Percentiles rank a stretch among this genome's conserved stretches.
These are phyloP conservation scores for Trachemys scripta DNA, from an alignment of 2,113 vertebrate genomes.

Conservation along the genomic window DNA sequence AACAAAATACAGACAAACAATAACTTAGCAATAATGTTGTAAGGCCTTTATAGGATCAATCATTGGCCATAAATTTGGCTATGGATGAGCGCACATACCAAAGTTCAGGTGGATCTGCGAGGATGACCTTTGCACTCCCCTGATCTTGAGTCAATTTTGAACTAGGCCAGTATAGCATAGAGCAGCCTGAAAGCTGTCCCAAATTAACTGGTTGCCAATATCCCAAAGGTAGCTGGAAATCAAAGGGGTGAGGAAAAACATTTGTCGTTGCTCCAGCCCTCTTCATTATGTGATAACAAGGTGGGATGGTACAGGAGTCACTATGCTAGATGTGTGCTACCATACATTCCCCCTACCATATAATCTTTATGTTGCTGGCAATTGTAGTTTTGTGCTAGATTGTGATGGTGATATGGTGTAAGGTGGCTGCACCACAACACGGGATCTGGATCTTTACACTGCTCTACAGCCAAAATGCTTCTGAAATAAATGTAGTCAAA, in stretches of 20 bases:
- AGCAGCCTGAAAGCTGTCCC: neutral
- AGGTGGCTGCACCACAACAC: neutral
- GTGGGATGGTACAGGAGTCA: neutral
- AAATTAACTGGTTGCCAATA: neutral
- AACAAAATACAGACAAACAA: neutral
- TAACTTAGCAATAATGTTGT: neutral
- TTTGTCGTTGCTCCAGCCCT: accelerated
- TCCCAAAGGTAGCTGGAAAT: neutral
- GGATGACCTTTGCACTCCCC: neutral
- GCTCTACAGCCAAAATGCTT: no score
- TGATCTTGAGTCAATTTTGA: neutral
- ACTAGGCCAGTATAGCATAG: neutral
- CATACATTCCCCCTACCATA: neutral
- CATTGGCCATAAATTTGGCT: neutral
- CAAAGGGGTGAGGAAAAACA: neutral
- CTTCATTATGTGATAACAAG: neutral
- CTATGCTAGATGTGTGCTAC: neutral
- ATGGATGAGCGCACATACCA: no score
- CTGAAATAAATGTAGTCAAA: no score
- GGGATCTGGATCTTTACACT: neutral
- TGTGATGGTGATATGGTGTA: neutral
- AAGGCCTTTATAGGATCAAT: neutral
- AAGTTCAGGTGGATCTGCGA: neutral
- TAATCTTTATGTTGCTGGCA: accelerated
- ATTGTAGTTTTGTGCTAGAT: neutral